phyloP scores from a whole-genome alignment of 2,797 vertebrate species.

The Takifugu rubripes region DNA sequence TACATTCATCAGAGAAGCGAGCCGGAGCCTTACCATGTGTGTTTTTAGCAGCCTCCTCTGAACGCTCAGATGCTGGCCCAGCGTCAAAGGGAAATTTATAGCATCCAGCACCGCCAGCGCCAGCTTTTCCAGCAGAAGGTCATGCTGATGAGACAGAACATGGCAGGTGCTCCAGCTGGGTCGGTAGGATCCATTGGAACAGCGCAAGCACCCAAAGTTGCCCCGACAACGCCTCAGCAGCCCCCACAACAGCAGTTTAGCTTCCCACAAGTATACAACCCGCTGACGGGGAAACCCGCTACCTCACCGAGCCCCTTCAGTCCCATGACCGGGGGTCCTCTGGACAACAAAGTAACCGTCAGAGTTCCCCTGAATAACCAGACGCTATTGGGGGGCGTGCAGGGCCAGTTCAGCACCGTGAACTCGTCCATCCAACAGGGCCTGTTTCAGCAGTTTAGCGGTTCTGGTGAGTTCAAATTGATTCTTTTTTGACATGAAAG shows the following conservation, averaged over 20 bases:
- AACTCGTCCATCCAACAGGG: slow-evolving; percentile 84
- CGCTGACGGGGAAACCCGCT: slow-evolving; percentile 79
- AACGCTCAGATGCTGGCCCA: slow-evolving; percentile 96
- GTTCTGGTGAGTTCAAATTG: slow-evolving; percentile 74
- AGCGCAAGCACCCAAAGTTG: slow-evolving; percentile 61
- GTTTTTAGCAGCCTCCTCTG: slow-evolving; percentile 80
- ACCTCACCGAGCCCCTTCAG: slow-evolving; percentile 85
- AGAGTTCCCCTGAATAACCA: slow-evolving; percentile 79
- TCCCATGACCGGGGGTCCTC: slow-evolving; percentile 67
- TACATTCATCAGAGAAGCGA: background rate
- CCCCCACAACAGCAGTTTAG: slow-evolving; percentile 79
- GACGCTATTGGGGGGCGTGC: slow-evolving; percentile 80
- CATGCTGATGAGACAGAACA: slow-evolving; percentile 89
- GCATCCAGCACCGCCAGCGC: slow-evolving; percentile 90
- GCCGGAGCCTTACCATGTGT: background rate
- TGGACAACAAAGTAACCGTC: slow-evolving; percentile 78
- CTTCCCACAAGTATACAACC: slow-evolving; percentile 83
- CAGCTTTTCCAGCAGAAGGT: slow-evolving; percentile 93
- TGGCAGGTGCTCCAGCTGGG: slow-evolving; percentile 67
- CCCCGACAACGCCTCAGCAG: slow-evolving; percentile 70
- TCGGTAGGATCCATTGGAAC: slow-evolving; percentile 69
- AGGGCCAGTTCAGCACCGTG: slow-evolving; percentile 82
- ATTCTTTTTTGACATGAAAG: no score
- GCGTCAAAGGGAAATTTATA: slow-evolving; percentile 91
- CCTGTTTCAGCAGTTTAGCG: slow-evolving; percentile 88